Percentiles rank a stretch among this genome's conserved stretches.
These are phyloP conservation scores for Drosophila picticornis DNA, from an alignment of 2,888 invertebrate genomes.

Conservation along the genomic window DNA sequence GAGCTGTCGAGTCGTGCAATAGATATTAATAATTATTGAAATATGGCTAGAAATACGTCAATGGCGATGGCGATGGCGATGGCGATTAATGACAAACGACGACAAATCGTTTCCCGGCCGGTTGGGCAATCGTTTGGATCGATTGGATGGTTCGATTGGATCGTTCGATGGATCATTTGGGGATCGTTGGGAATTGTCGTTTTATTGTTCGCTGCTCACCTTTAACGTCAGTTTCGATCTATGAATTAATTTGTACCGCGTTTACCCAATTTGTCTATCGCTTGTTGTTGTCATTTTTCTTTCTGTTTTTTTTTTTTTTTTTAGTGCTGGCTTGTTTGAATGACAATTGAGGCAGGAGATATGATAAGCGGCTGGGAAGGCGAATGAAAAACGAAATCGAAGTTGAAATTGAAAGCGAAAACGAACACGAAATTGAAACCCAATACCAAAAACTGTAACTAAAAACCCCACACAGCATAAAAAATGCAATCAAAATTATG, in stretches of 20 bases:
- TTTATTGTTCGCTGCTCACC: constrained; percentile 54
- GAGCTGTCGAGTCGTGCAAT: constrained; percentile 54
- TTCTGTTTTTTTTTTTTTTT: constrained; percentile 5
- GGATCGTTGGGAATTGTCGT: constrained; percentile 40
- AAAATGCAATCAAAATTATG: constrained; percentile 33
- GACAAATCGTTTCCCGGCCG: constrained; percentile 61
- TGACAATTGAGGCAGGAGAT: constrained; percentile 46
- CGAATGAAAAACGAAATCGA: constrained; percentile 29
- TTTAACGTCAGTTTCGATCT: constrained; percentile 49
- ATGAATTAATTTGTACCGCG: constrained; percentile 58
- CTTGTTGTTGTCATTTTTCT: not conserved
- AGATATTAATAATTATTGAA: constrained; percentile 65
- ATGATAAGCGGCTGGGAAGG: constrained; percentile 43
- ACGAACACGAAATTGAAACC: constrained; percentile 40
- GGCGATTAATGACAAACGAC: constrained; percentile 69
- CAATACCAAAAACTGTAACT: constrained; percentile 18
- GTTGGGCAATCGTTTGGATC: constrained; percentile 52
- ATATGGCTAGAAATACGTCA: constrained; percentile 42
- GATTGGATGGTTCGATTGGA: constrained; percentile 30
- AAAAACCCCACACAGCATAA: constrained; percentile 7
- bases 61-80: constrained; percentile 10
- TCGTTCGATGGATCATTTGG: constrained; percentile 32
- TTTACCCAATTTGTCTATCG: constrained; percentile 55
- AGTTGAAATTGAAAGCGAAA: constrained; percentile 20
- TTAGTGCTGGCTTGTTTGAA: constrained; percentile 40